Conservation (phyloP, 2,888 invertebrate species). For the Xylota sylvarum region DNA sequence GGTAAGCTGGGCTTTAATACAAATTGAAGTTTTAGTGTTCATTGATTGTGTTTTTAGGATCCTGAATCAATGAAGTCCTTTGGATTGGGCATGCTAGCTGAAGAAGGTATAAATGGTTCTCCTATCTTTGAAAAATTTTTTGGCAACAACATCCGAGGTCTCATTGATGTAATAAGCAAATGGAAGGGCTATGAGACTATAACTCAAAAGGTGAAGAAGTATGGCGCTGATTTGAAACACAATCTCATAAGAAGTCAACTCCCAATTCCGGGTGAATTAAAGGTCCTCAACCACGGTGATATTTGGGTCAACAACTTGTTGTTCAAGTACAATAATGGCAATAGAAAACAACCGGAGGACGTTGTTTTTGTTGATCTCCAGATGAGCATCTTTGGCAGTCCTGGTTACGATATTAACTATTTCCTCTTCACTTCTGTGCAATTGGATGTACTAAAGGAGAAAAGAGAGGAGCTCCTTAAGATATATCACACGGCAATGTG, state of each 20-base stretch:
- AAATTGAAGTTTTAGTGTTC: background rate
- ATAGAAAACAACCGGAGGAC: constrained; percentile 16
- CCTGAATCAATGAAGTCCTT: constrained; percentile 78
- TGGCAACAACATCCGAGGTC: background rate
- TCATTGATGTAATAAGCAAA: constrained; percentile 81
- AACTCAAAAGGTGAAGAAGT: constrained; percentile 81
- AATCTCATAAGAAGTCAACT: constrained; percentile 79
- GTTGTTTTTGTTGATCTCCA: constrained; percentile 82
- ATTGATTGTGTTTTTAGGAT: constrained; percentile 74
- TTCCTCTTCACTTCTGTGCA: constrained; percentile 82
- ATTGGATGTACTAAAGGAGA: constrained; percentile 80
- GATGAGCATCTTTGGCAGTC: constrained; percentile 81
- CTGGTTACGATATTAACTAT: constrained; percentile 83
- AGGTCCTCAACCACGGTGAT: constrained; percentile 86
- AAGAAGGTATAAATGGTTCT: constrained; percentile 31
- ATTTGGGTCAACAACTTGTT: constrained; percentile 86
- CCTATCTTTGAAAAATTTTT: background rate
- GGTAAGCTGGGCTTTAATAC: constrained; percentile 78
- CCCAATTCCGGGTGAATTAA: constrained; percentile 80
- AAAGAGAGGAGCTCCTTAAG: constrained; percentile 80
- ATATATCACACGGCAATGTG: constrained; percentile 80
- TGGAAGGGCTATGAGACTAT: constrained; percentile 85
- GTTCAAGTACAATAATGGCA: constrained; percentile 83
- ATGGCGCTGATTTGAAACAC: constrained; percentile 77
- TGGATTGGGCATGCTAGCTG: constrained; percentile 79